Evolutionary conservation across 2,888 invertebrate species (phyloP).

Genomic region (Allolobophora icterica): DNA sequence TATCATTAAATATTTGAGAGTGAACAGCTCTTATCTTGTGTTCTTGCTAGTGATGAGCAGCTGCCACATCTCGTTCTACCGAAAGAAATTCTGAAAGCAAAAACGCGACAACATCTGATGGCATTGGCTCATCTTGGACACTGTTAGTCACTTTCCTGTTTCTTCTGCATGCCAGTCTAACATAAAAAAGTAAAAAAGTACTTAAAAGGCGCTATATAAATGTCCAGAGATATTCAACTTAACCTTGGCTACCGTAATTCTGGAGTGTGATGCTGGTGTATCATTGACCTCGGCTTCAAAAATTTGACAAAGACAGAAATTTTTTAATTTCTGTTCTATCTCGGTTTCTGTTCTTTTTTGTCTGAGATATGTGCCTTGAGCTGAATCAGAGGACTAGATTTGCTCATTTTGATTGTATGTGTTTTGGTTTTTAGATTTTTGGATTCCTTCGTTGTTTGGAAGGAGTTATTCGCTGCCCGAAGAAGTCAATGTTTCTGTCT

Average conservation of each 20-base stretch:
- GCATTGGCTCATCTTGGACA: not conserved
- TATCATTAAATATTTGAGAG: not conserved
- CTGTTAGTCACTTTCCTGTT: not conserved
- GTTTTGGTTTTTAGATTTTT: not conserved
- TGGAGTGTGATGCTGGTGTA: too few relatives aligned
- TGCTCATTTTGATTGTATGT: not conserved
- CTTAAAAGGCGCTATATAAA: too few relatives aligned
- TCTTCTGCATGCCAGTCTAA: not conserved
- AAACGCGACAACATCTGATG: not conserved
- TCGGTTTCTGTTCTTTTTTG: not conserved
- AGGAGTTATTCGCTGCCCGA: conserved; percentile 17
- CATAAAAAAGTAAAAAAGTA: not conserved
- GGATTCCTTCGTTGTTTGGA: not conserved
- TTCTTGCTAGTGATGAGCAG: not conserved
- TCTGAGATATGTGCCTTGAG: not conserved
- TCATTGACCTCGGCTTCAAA: too few relatives aligned
- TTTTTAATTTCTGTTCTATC: not conserved
- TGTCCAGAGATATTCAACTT: too few relatives aligned
- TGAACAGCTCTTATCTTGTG: not conserved
- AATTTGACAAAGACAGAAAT: too few relatives aligned
- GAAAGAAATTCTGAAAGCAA: not conserved
- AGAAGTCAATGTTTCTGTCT: not conserved
- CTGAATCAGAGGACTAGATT: not conserved
- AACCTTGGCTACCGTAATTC: too few relatives aligned
- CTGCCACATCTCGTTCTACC: not conserved